These are phyloP conservation scores for Heliconius sara DNA, from an alignment of 2,888 invertebrate species.

Conservation along the genomic window DNA sequence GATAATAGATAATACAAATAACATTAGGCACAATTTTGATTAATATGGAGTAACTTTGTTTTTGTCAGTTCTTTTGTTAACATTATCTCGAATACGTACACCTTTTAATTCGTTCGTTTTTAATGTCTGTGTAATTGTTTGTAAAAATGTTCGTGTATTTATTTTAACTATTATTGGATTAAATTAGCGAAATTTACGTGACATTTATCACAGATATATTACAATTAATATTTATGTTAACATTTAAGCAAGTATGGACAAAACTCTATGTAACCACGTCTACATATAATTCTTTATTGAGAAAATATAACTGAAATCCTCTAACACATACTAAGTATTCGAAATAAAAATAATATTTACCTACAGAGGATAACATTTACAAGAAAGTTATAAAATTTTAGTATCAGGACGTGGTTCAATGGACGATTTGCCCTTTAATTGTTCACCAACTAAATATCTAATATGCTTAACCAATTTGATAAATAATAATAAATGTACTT, in stretches of 20 bases:
- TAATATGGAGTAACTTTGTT: constrained; percentile 3
- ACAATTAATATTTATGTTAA: neutral
- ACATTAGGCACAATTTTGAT: neutral
- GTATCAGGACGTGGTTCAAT: constrained; percentile 2
- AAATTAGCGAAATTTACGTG: neutral
- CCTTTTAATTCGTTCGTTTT: neutral
- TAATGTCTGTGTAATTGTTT: no score
- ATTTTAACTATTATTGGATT: neutral
- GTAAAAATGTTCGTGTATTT: neutral
- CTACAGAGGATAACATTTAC: no score
- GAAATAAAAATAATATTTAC: no score
- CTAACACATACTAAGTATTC: no score
- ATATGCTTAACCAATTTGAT: constrained; percentile 2
- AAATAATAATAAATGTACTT: constrained; percentile 5
- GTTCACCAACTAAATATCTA: neutral
- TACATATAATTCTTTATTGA: neutral
- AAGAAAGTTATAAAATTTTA: neutral
- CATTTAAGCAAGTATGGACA: neutral
- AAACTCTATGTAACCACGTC: neutral
- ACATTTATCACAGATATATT: neutral
- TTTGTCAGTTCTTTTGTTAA: neutral
- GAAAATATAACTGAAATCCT: neutral
- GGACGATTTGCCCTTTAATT: neutral
- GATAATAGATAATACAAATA: constrained; percentile 4
- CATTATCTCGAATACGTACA: constrained; percentile 14